Evolutionary conservation across 2,113 vertebrate species (phyloP).

Genomic region (Mus spicilegus): DNA sequence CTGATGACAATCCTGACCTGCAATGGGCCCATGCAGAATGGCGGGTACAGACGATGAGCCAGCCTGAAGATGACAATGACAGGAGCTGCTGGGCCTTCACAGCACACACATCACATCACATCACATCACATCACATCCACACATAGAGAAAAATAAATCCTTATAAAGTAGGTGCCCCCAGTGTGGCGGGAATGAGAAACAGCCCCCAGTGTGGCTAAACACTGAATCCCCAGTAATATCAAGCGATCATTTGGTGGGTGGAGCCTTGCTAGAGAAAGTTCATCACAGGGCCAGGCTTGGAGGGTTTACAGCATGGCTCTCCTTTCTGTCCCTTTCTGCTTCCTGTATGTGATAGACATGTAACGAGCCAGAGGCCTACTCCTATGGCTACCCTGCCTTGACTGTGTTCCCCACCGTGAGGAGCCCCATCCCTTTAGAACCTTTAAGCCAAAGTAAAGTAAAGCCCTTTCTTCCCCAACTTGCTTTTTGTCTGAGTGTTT

Average conservation of each 20-base stretch:
- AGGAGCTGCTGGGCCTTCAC: background rate
- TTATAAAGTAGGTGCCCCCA: background rate
- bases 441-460: background rate
- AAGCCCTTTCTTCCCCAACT: background rate
- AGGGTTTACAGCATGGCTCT: too few relatives aligned
- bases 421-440: background rate
- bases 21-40: background rate
- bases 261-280: background rate
- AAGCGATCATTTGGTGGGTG: too few relatives aligned
- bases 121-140: background rate
- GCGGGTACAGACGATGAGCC: accelerated
- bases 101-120: too few relatives aligned
- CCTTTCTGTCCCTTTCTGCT: background rate
- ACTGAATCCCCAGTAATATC: background rate
- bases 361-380: background rate
- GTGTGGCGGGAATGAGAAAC: background rate
- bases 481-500: background rate
- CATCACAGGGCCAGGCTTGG: background rate
- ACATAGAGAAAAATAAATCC: background rate
- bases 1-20: background rate
- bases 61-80: background rate
- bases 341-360: background rate
- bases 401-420: background rate
- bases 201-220: background rate
- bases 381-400: background rate